Percentiles rank a stretch among this genome's conserved stretches.
phyloP scores from a whole-genome alignment of 2,888 invertebrate species.

The Zygogramma bicolorata region DNA sequence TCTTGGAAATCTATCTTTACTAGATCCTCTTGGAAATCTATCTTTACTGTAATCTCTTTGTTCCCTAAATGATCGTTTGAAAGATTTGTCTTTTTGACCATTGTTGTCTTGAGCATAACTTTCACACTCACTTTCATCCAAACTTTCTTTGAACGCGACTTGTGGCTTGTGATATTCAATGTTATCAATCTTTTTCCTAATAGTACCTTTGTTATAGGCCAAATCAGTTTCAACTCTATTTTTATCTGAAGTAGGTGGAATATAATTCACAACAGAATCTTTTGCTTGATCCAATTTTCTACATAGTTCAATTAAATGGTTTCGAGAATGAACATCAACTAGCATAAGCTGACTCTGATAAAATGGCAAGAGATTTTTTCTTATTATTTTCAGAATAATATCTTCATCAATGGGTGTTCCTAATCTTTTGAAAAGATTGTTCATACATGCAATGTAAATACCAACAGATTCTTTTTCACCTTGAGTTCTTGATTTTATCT shows the following conservation, averaged over 20 bases:
- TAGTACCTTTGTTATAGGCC: not conserved
- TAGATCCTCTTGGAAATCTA: not conserved
- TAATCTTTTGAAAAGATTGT: conserved; percentile 12
- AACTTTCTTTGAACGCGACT: not conserved
- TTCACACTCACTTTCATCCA: not conserved
- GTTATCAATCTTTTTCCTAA: not conserved
- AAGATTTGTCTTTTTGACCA: too few relatives aligned
- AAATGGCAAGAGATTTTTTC: conserved; percentile 26
- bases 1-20: not conserved
- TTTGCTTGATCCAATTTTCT: not conserved
- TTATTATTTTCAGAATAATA: conserved; percentile 19
- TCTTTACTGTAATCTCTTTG: not conserved
- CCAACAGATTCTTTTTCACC: conserved; percentile 29
- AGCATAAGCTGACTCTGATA: conserved; percentile 27
- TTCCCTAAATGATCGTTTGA: not conserved
- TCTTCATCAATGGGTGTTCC: conserved; percentile 18
- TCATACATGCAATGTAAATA: conserved; percentile 24
- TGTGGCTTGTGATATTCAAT: not conserved
- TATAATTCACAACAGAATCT: not conserved
- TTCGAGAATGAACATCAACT: conserved; percentile 18
- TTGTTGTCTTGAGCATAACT: not conserved
- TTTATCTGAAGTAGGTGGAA: not conserved
- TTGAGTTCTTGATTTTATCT: conserved; percentile 24
- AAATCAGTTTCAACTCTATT: not conserved
- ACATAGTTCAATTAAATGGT: not conserved